These are phyloP conservation scores for Latrodectus elegans DNA, from an alignment of 2,888 invertebrate species.

Conservation along the genomic window DNA sequence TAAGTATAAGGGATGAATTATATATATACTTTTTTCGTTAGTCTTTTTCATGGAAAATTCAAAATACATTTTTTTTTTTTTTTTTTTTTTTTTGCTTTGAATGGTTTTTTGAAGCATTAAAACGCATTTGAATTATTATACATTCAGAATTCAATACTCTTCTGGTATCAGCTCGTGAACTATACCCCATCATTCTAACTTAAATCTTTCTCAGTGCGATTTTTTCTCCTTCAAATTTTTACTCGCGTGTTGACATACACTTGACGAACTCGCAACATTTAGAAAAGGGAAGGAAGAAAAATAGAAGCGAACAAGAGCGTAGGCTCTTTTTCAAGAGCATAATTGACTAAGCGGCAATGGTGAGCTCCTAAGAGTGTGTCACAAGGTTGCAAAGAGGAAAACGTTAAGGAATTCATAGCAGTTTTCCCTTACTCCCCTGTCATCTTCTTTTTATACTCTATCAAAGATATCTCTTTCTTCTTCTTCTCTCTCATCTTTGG, in stretches of 20 bases:
- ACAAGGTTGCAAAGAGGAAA: slow-evolving; percentile 31
- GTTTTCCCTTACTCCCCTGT: slow-evolving; percentile 14
- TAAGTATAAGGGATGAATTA: no score
- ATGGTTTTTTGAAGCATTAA: no score
- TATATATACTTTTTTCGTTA: no score
- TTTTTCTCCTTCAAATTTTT: neutral
- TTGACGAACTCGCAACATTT: neutral
- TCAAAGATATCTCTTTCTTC: neutral
- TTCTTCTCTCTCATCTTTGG: neutral
- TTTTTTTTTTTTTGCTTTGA: no score
- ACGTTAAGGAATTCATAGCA: slow-evolving; percentile 3
- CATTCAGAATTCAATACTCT: no score
- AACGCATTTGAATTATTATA: no score
- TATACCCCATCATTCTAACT: no score
- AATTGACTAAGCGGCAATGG: slow-evolving; percentile 24
- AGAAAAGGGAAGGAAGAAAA: neutral
- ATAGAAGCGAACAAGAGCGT: slow-evolving; percentile 6
- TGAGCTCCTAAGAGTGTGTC: slow-evolving; percentile 17
- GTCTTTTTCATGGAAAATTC: no score
- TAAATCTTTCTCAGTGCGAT: no score
- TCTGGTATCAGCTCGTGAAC: no score
- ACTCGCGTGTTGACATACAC: neutral
- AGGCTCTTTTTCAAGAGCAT: slow-evolving; percentile 36
- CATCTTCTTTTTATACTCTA: neutral
- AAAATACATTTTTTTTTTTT: no score